Evolutionary conservation across 2,113 vertebrate species (phyloP).

Genomic region (Crotalus horridus): DNA sequence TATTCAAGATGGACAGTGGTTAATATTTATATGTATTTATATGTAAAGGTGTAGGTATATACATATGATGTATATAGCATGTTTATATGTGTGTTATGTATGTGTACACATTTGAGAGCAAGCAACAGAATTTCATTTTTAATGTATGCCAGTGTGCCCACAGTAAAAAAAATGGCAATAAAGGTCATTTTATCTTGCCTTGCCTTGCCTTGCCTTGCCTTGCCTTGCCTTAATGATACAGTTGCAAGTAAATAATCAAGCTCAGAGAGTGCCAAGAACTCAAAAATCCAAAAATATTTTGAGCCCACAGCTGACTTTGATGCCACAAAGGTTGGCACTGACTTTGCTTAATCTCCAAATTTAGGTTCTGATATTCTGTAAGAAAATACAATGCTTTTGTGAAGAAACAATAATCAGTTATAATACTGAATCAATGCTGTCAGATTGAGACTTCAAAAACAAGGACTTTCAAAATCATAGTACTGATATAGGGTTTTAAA

Average conservation of each 20-base stretch:
- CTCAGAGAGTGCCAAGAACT: not conserved
- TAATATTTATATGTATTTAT: no score
- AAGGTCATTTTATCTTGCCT: no score
- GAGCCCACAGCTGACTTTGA: not conserved
- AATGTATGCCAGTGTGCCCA: no score
- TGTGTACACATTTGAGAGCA: no score
- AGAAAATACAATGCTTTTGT: not conserved
- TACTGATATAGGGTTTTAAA: not conserved
- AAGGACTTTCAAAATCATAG: not conserved
- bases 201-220: no score
- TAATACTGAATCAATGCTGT: not conserved
- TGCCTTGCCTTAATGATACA: not conserved
- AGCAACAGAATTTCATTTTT: no score
- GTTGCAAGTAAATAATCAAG: not conserved
- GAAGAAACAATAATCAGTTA: not conserved
- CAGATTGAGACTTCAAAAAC: not conserved
- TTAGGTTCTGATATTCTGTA: not conserved
- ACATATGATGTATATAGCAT: no score
- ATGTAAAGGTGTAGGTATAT: no score
- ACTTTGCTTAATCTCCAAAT: not conserved
- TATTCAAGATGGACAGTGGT: no score
- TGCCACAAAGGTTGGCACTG: not conserved
- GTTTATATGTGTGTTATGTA: no score
- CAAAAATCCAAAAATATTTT: not conserved
- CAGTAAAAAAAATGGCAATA: no score